phyloP scores from a whole-genome alignment of 2,113 vertebrate species.

The Sprattus sprattus region DNA sequence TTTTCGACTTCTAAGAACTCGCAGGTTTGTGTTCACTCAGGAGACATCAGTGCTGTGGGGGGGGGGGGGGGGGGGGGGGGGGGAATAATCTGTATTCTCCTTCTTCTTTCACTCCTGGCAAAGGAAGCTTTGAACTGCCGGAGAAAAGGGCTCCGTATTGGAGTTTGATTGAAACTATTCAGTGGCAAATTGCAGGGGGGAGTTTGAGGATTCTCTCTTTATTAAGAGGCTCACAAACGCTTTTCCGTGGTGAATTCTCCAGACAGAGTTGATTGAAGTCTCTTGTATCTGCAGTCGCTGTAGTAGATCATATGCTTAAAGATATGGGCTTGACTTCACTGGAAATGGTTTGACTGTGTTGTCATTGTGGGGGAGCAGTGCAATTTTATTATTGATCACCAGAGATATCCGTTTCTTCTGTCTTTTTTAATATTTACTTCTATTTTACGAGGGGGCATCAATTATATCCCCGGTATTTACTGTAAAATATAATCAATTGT shows the following conservation, averaged over 20 bases:
- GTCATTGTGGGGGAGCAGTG: neutral
- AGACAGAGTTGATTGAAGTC: constrained; percentile 7
- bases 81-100: constrained; percentile 16
- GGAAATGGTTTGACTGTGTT: neutral
- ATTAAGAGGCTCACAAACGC: neutral
- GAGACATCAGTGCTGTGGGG: constrained; percentile 24
- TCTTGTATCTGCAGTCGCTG: neutral
- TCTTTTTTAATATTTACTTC: neutral
- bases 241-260: neutral
- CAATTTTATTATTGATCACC: neutral
- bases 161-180: constrained; percentile 47
- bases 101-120: constrained; percentile 20
- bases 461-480: neutral
- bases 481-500: constrained; percentile 13
- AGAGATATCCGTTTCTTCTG: neutral
- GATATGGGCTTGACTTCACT: constrained; percentile 7
- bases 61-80: neutral
- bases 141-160: constrained; percentile 22
- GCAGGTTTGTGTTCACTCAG: neutral
- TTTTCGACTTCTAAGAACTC: neutral
- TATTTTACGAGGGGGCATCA: constrained; percentile 21
- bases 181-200: constrained; percentile 43
- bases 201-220: constrained; percentile 35
- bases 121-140: constrained; percentile 27
- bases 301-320: neutral